These are phyloP conservation scores for Apostichopus californicus DNA, from an alignment of 35 echinoderm and acorn worm genomes.

Conservation along the genomic window DNA sequence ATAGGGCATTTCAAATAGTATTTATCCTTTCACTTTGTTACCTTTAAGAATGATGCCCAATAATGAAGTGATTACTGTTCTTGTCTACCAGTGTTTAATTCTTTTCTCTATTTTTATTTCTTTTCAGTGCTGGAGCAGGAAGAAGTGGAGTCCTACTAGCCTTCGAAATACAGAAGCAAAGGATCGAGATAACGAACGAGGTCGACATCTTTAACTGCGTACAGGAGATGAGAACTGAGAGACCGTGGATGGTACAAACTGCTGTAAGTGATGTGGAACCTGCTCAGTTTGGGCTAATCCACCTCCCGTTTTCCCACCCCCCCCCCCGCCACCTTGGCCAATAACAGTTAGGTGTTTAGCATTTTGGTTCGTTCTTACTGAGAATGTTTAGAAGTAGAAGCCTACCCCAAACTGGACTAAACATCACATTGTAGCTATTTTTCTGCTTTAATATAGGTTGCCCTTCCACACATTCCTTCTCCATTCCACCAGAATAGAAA, in stretches of 20 bases:
- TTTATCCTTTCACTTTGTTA: no score
- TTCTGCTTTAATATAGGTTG: neutral
- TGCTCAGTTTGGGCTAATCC: neutral
- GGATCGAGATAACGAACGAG: neutral
- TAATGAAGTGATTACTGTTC: no score
- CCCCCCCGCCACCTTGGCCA: neutral
- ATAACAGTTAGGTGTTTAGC: no score
- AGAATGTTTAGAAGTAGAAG: no score
- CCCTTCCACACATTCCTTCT: neutral
- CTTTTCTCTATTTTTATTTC: neutral
- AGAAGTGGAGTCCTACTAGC: slow-evolving; percentile 48
- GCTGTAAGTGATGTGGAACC: slow-evolving; percentile 8
- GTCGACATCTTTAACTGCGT: slow-evolving; percentile 60
- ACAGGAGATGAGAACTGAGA: slow-evolving; percentile 11
- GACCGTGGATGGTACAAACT: slow-evolving; percentile 57
- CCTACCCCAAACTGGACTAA: no score
- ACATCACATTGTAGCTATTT: neutral
- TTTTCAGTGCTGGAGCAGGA: slow-evolving; percentile 58
- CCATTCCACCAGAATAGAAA: neutral
- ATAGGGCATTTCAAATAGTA: no score
- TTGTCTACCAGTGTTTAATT: no score
- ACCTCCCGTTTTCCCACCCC: no score
- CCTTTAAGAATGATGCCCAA: no score
- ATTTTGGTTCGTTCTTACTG: no score
- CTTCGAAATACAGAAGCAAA: slow-evolving; percentile 11